These are phyloP conservation scores for Gymnocypris eckloni DNA, from an alignment of 2,797 vertebrate genomes.

Conservation along the genomic window DNA sequence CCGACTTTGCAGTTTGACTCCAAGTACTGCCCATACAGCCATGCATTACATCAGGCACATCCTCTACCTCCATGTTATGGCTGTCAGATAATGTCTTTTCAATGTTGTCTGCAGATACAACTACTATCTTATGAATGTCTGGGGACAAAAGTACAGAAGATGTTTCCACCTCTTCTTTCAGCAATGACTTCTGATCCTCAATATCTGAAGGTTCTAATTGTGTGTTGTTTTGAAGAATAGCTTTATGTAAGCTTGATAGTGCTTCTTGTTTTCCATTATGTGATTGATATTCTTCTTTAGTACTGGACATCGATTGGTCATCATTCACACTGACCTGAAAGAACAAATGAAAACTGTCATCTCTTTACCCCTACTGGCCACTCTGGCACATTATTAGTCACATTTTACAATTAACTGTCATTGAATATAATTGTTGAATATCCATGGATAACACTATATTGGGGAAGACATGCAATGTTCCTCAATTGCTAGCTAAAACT, in stretches of 20 bases:
- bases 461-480: neutral
- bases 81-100: conserved; percentile 22
- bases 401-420: neutral
- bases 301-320: neutral
- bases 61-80: conserved; percentile 40
- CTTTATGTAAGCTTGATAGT: neutral
- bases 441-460: neutral
- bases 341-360: neutral
- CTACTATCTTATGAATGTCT: neutral
- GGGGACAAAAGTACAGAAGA: neutral
- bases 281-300: neutral
- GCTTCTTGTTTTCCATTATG: neutral
- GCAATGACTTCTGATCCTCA: neutral
- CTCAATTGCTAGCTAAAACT: neutral
- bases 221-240: neutral
- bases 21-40: conserved; percentile 14
- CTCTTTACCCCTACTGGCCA: neutral
- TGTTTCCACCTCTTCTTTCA: neutral
- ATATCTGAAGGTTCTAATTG: neutral
- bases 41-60: conserved; percentile 28
- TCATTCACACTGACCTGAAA: conserved; percentile 23
- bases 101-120: neutral
- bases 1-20: neutral
- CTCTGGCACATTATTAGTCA: neutral
- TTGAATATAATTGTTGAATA: neutral